Evolutionary conservation across 2,113 vertebrate species (phyloP).

Genomic region (Bagarius yarrelli): DNA sequence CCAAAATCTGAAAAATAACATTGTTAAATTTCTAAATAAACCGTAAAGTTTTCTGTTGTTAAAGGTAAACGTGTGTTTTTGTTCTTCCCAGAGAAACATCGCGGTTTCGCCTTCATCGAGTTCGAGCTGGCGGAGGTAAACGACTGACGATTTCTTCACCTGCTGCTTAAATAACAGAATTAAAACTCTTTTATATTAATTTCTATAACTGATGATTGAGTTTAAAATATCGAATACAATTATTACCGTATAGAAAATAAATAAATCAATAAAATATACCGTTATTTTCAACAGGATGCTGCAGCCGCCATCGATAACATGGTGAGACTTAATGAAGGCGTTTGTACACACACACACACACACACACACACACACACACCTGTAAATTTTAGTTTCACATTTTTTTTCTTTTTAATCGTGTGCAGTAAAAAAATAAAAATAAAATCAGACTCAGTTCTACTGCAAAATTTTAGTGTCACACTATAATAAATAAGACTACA

Average conservation of each 20-base stretch:
- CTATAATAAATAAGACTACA: no score
- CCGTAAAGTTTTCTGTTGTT: neutral
- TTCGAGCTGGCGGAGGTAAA: slow-evolving; percentile 94
- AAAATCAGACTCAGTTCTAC: no score
- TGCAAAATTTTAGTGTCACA: no score
- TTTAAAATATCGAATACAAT: neutral
- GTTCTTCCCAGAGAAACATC: slow-evolving; percentile 84
- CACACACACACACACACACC: no score
- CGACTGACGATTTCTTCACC: no score
- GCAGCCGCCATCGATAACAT: slow-evolving; percentile 96
- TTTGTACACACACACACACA: neutral
- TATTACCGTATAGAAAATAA: neutral
- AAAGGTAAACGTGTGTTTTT: neutral
- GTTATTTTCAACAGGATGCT: slow-evolving; percentile 77
- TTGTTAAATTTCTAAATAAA: no score
- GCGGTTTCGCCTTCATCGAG: slow-evolving; percentile 95
- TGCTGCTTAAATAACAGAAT: no score
- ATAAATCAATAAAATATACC: no score
- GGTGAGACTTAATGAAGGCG: slow-evolving; percentile 66
- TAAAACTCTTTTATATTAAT: no score
- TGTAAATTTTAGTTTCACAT: neutral
- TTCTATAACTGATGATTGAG: no score
- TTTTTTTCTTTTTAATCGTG: neutral
- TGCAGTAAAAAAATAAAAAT: no score
- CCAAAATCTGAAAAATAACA: no score